A percentile compares a stretch with the other conserved stretches of the same genome.
These are phyloP conservation scores for Xyrauchen texanus DNA, from an alignment of 2,113 vertebrate genomes.

Conservation along the genomic window DNA sequence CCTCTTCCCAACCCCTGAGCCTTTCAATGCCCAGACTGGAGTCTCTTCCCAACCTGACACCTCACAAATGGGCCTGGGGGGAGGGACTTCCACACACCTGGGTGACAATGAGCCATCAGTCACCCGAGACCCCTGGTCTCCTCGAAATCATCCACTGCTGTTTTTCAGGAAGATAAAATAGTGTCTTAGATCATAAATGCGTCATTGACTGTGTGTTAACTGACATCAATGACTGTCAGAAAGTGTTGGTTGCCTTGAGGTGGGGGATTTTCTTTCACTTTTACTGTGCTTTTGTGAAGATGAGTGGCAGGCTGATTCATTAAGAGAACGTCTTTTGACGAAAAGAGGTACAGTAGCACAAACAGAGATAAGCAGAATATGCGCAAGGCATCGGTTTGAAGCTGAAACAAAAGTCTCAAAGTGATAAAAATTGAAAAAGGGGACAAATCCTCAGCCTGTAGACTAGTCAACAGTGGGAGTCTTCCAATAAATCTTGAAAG, in stretches of 20 bases:
- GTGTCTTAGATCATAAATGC: conserved; percentile 13
- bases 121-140: background rate
- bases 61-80: conserved; percentile 17
- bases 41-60: background rate
- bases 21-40: background rate
- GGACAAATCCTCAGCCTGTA: background rate
- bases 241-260: conserved; percentile 33
- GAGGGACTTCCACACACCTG: conserved; percentile 6
- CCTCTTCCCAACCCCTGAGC: background rate
- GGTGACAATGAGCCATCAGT: conserved; percentile 40
- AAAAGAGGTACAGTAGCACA: conserved; percentile 45
- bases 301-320: conserved; percentile 37
- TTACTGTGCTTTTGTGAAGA: conserved; percentile 33
- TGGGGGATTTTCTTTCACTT: conserved; percentile 49
- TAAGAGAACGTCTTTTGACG: conserved; percentile 35
- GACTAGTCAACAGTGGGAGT: too few relatives aligned
- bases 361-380: conserved; percentile 31
- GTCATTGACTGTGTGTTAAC: conserved; percentile 17
- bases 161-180: background rate
- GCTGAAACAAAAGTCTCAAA: background rate
- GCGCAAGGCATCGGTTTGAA: conserved; percentile 16
- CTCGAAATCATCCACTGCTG: background rate
- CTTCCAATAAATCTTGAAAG: too few relatives aligned
- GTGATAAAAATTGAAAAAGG: background rate
- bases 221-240: conserved; percentile 28